Conservation (phyloP, 2,113 vertebrate species). For the Chaetodon trifascialis region DNA sequence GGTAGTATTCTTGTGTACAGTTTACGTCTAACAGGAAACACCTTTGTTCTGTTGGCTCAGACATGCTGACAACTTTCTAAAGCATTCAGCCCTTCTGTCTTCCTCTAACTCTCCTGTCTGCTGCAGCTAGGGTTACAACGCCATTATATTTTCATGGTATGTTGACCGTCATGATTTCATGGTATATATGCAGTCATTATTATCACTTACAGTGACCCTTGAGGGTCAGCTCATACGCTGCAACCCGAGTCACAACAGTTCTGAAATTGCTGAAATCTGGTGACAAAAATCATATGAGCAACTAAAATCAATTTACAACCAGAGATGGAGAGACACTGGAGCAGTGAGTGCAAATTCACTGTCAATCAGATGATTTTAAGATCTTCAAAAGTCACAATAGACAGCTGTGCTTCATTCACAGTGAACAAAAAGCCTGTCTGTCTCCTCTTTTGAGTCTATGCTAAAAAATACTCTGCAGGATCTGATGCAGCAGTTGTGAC, state of each 20-base stretch:
- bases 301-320: no score
- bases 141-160: no score
- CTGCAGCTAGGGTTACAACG: not conserved
- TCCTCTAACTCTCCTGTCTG: not conserved
- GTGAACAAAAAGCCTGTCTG: not conserved
- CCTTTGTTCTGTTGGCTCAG: not conserved
- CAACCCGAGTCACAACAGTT: no score
- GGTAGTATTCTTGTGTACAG: not conserved
- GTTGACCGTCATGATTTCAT: no score
- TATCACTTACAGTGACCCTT: no score
- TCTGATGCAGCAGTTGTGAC: not conserved
- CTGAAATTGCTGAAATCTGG: no score
- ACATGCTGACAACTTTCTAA: no score
- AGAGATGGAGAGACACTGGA: not conserved
- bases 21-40: not conserved
- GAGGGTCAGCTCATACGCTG: no score
- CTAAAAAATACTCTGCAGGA: slow-evolving; percentile 1
- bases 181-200: no score
- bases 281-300: no score
- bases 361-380: not conserved
- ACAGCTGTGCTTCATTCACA: not conserved
- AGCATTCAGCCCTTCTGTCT: not conserved
- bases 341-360: not conserved
- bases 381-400: not conserved
- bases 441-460: not conserved